Evolutionary conservation across 2,888 invertebrate genomes (phyloP).

Genomic region (Aspidapion aeneum): DNA sequence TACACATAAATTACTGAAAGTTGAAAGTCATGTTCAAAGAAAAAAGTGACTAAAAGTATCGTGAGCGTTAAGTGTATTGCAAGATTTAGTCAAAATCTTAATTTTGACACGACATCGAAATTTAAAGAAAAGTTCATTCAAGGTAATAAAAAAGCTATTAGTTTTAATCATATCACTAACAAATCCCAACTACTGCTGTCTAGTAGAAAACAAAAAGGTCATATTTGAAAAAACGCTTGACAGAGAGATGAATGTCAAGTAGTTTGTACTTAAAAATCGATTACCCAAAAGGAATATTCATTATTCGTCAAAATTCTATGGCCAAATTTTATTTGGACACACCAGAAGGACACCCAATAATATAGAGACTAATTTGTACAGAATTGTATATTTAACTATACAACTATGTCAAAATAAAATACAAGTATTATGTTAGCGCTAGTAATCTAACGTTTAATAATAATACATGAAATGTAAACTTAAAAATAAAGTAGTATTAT

Average conservation of each 20-base stretch:
- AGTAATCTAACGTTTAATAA: constrained; percentile 31
- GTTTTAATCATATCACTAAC: constrained; percentile 30
- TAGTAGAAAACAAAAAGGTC: too few species aligned
- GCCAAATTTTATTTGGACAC: constrained; percentile 48
- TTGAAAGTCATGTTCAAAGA: too few species aligned
- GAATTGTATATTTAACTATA: constrained; percentile 47
- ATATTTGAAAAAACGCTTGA: too few species aligned
- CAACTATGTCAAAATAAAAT: constrained; percentile 23
- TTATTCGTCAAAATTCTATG: constrained; percentile 46
- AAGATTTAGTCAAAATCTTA: too few species aligned
- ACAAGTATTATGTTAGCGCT: constrained; percentile 30
- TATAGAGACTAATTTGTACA: constrained; percentile 42
- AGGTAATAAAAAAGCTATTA: constrained; percentile 34
- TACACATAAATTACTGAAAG: too few species aligned
- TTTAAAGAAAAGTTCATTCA: too few species aligned
- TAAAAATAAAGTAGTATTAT: too few species aligned
- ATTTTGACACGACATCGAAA: too few species aligned
- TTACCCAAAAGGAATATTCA: constrained; percentile 41
- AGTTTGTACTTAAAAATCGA: too few species aligned
- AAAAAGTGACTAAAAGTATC: too few species aligned
- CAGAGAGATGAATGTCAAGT: too few species aligned
- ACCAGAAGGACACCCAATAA: constrained; percentile 33
- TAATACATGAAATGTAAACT: constrained; percentile 31
- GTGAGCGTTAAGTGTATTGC: too few species aligned
- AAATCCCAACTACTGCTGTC: constrained; percentile 23